Conservation (phyloP, 2,888 invertebrate genomes). For the Yponomeuta cagnagella region DNA sequence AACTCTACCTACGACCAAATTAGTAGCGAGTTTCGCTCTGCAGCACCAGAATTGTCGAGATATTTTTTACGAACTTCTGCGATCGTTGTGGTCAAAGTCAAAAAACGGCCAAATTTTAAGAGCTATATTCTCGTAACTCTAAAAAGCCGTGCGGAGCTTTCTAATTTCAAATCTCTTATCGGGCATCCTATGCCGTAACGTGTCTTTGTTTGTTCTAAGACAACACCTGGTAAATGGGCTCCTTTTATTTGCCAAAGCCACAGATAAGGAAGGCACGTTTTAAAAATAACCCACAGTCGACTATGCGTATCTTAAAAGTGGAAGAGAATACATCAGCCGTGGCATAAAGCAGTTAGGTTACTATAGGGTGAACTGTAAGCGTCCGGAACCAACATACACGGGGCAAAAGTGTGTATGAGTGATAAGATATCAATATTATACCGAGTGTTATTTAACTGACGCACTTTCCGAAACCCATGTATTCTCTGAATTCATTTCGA, state of each 20-base stretch:
- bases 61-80: no score
- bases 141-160: constrained; percentile 4
- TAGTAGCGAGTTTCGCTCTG: not conserved
- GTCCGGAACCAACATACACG: no score
- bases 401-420: no score
- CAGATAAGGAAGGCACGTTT: constrained; percentile 16
- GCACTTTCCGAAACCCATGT: no score
- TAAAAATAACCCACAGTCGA: not conserved
- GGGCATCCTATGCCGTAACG: constrained; percentile 26
- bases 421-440: no score
- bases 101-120: not conserved
- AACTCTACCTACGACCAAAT: not conserved
- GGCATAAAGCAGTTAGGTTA: no score
- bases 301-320: not conserved
- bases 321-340: no score
- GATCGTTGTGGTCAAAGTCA: no score
- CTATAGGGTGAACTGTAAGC: no score
- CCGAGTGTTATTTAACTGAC: no score
- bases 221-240: constrained; percentile 30
- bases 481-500: no score
- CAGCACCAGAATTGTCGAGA: no score
- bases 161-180: constrained; percentile 17
- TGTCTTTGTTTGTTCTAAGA: constrained; percentile 40
- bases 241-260: constrained; percentile 37
- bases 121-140: not conserved